Evolutionary conservation across 2,888 invertebrate genomes (phyloP).

Genomic region (Leucozona laternaria): DNA sequence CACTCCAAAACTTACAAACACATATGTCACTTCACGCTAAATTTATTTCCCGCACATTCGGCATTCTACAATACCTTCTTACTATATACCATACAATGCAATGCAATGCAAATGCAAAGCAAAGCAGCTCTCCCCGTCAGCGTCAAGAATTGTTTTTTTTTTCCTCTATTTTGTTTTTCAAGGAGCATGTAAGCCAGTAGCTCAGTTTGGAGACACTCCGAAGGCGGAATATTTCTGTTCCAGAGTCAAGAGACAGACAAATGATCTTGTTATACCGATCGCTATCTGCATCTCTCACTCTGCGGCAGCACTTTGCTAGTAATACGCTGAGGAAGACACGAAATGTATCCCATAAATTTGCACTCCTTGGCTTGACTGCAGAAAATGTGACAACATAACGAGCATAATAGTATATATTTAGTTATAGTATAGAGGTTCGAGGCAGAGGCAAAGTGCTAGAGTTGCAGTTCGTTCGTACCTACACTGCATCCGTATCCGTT

Average conservation of each 20-base stretch:
- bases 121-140: too few species aligned
- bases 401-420: conserved; percentile 15
- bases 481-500: conserved; percentile 11
- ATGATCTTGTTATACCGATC: conserved; percentile 74
- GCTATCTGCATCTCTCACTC: conserved; percentile 65
- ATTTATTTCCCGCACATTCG: conserved; percentile 62
- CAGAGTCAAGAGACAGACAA: conserved; percentile 70
- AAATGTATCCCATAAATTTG: conserved; percentile 73
- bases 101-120: too few species aligned
- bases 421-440: not conserved
- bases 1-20: conserved; percentile 45
- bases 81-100: not conserved
- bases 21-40: conserved; percentile 62
- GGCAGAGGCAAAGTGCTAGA: not conserved
- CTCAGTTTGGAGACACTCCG: conserved; percentile 43
- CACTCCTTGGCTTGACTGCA: conserved; percentile 46
- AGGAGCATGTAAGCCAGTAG: conserved; percentile 41
- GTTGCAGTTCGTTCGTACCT: not conserved
- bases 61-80: not conserved
- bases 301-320: conserved; percentile 71
- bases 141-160: too few species aligned
- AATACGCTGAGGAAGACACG: conserved; percentile 69
- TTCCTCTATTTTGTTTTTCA: too few species aligned
- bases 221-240: conserved; percentile 72
- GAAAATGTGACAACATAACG: conserved; percentile 74